Conservation (phyloP, 2,888 invertebrate species). For the Andrena dorsata region DNA sequence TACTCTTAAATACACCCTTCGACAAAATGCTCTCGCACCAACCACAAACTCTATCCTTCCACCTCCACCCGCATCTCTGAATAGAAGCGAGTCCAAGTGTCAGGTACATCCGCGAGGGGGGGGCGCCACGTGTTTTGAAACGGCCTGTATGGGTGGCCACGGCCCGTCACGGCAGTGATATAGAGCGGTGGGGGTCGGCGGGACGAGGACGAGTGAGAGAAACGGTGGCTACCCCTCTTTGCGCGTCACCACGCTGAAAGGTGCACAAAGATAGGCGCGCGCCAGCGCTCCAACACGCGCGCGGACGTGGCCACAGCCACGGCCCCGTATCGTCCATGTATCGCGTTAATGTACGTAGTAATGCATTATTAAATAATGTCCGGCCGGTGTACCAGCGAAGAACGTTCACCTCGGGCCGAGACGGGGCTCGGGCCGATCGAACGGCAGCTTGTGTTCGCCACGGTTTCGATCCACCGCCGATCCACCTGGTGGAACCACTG, state of each 20-base stretch:
- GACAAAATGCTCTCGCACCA: no score
- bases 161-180: slow-evolving; percentile 49
- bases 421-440: slow-evolving; percentile 66
- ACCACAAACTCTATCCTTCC: not conserved
- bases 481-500: slow-evolving; percentile 66
- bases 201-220: slow-evolving; percentile 52
- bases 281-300: slow-evolving; percentile 27
- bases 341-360: slow-evolving; percentile 75
- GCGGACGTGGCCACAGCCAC: slow-evolving; percentile 56
- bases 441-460: slow-evolving; percentile 36
- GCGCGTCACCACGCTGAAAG: slow-evolving; percentile 78
- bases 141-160: slow-evolving; percentile 41
- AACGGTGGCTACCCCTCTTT: slow-evolving; percentile 69
- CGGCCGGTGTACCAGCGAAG: slow-evolving; percentile 69
- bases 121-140: slow-evolving; percentile 30
- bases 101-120: not conserved
- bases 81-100: not conserved
- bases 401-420: slow-evolving; percentile 69
- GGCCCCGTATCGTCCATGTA: slow-evolving; percentile 67
- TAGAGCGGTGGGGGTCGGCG: slow-evolving; percentile 39
- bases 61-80: not conserved
- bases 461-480: slow-evolving; percentile 62
- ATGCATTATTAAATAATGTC: slow-evolving; percentile 77
- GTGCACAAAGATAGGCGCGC: slow-evolving; percentile 70
- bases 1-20: no score